phyloP scores from a whole-genome alignment of 2,888 invertebrate genomes.

The Diaprepes abbreviatus region DNA sequence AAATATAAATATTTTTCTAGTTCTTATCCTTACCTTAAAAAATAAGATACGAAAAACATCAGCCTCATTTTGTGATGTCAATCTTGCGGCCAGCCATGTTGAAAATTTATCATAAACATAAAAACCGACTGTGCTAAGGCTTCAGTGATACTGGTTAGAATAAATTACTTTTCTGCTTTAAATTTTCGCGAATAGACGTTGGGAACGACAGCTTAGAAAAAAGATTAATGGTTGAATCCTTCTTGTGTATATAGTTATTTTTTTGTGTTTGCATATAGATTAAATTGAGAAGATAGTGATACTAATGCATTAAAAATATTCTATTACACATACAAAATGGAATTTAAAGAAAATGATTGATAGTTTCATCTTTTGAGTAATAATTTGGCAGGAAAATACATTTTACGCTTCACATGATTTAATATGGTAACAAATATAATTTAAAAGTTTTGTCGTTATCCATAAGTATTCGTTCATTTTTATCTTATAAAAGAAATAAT shows the following conservation, averaged over 20 bases:
- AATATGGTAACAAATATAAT: too few species aligned
- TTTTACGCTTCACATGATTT: too few species aligned
- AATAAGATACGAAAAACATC: too few species aligned
- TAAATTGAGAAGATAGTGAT: not conserved
- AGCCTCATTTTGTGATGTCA: slow-evolving; percentile 1
- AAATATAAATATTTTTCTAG: too few species aligned
- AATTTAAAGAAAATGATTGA: too few species aligned
- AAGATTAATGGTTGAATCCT: slow-evolving; percentile 7
- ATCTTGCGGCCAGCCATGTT: slow-evolving; percentile 10
- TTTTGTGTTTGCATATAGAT: slow-evolving; percentile 8
- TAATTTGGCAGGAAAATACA: too few species aligned
- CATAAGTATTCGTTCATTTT: too few species aligned
- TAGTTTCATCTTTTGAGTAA: too few species aligned
- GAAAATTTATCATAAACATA: slow-evolving; percentile 7
- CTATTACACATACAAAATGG: not conserved
- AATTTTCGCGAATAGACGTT: slow-evolving; percentile 16
- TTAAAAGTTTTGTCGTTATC: too few species aligned
- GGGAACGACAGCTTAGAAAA: slow-evolving; percentile 16
- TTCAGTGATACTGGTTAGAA: slow-evolving; percentile 9
- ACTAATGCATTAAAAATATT: not conserved
- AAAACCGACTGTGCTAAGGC: slow-evolving; percentile 1
- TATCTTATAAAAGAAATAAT: too few species aligned
- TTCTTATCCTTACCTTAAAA: too few species aligned
- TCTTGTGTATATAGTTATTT: slow-evolving; percentile 12
- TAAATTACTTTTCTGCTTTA: slow-evolving; percentile 15